Base-by-base conservation (phyloP, 2,888 invertebrate genomes). In the Mamestra brassicae region DNA sequence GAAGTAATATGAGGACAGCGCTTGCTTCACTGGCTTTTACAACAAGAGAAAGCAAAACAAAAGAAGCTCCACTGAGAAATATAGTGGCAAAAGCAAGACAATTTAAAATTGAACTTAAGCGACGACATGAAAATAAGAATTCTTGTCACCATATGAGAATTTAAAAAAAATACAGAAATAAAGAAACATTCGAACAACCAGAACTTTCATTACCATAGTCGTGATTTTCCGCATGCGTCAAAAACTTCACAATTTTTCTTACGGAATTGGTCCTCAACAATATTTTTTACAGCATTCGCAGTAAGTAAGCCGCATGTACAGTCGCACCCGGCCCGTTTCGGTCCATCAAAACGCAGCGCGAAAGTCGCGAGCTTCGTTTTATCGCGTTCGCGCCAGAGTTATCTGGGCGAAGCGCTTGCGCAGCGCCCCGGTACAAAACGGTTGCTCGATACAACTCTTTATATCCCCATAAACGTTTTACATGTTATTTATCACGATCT, bases 361-460 rank as follows among this genome's bases (percentile, higher is more conserved):
- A 91, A 91, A 90, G 89, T 93, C 89, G 88, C 90, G 70, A 88
- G 88, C 85, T 89, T 91, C 91, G 90, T 92, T 94, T 94, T 94
- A 94, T 92, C 91, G 86, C 87, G 86, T 90, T 90, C 90, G 89
- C 91, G 87, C 87, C 86, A 81, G 85, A 89, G 86, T 89, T 92
- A 92, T 91, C 90, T 90, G 83, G 62, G 72, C 84, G 78, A 87
- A 84, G 87, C 87, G 90, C 88, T 71, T 71, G 87, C 89, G 89
- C 88, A 87, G 75, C 81, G 74, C 75, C 75, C 69, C 63, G 76
- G 79, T 88, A 90, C 92, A 90, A 91, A 92, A 92, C 90, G 89
- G 86, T 89, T 86, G 87, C 87, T 78, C 77, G 78, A 79, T 85
- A 86, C 85, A 87, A 80, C 78, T 80, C 81, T 91, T 91, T 89